Base-by-base conservation (phyloP, 1,140 invertebrate genomes). In the Phymorhynchus buccinoides region DNA sequence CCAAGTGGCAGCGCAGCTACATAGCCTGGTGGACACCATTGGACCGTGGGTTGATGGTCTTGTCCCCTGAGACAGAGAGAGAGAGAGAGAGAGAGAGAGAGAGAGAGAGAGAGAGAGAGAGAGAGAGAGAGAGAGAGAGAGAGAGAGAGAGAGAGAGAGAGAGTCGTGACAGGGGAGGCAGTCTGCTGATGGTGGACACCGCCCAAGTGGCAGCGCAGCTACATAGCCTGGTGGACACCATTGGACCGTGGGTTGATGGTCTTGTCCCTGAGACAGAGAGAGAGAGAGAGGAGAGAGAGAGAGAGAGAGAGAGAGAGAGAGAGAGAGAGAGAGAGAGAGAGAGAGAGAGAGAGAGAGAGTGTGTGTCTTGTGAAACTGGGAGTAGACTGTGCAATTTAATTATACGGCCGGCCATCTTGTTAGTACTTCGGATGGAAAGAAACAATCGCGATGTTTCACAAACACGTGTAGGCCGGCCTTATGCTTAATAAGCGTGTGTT, bases 161-260 rank as follows among this genome's bases (percentile, higher is more conserved):
- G 68, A 12, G n/a, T 1, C 12, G 27, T 9, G 68, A 12, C 1
- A 37, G 14, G 1, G 48, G 48, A 2, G 79, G 79, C n/a, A 7
- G 32, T n/a, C 79, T 80, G 44, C 6, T 80, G 22, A 7, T 62
- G 37, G 52, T 80, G 30, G 79, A 80, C 79, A 32, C 44, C n/a
- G 44, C 27, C n/a, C 2, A 48, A 3, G 14, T 56, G 79, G 79
- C 48, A 14, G 3, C 12, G 6, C 41, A 35, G 4, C 18, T 48
- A 48, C 6, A 48, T 48, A 48, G 18, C 44, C 48, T 52, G 48
- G 22, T 14, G 27, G 1, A 9, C 35, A 12, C 14, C 12, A 30
- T 37, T 73, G 68, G n/a, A 73, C n/a, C 68, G 35, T 37, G 27
- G 14, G 35, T 73, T n/a, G n/a, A n/a, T n/a, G n/a, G n/a, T n/a